A percentile compares a stretch with the other conserved stretches of the same genome.
These are phyloP conservation scores for Tetraodon nigroviridis DNA, from an alignment of 2,113 vertebrate genomes.

Conservation along the genomic window DNA sequence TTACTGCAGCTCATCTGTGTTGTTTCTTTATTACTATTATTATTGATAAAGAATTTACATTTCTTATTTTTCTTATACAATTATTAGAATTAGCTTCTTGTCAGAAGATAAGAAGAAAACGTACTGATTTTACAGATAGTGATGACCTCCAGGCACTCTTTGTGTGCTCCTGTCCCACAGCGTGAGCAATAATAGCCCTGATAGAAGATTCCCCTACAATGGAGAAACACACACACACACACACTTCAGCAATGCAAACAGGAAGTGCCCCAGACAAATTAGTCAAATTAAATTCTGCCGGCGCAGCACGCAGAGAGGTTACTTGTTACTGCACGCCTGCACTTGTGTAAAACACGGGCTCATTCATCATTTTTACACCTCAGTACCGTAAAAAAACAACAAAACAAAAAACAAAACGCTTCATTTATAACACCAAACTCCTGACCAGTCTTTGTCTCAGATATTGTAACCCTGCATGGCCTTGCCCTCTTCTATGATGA, in stretches of 20 bases:
- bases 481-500: constrained; percentile 35
- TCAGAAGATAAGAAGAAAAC: constrained; percentile 51
- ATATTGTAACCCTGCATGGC: constrained; percentile 18
- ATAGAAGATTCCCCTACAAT: constrained; percentile 90
- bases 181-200: constrained; percentile 93
- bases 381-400: not conserved
- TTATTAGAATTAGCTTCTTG: not conserved
- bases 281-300: constrained; percentile 34
- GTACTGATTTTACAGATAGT: constrained; percentile 94
- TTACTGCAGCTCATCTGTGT: too few relatives aligned
- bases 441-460: constrained; percentile 15
- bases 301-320: constrained; percentile 24
- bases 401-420: constrained; percentile 19
- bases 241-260: constrained; percentile 37
- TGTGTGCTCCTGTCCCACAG: constrained; percentile 92
- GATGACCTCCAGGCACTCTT: constrained; percentile 94
- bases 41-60: too few relatives aligned
- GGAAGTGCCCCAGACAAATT: constrained; percentile 44
- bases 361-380: constrained; percentile 26
- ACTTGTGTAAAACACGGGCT: not conserved
- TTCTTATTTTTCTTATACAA: too few relatives aligned
- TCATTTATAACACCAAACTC: constrained; percentile 6
- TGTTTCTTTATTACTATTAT: too few relatives aligned
- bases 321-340: constrained; percentile 14
- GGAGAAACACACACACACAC: constrained; percentile 18